Base-by-base conservation (phyloP, 2,888 invertebrate genomes). In the Apomyelois bistriatella region DNA sequence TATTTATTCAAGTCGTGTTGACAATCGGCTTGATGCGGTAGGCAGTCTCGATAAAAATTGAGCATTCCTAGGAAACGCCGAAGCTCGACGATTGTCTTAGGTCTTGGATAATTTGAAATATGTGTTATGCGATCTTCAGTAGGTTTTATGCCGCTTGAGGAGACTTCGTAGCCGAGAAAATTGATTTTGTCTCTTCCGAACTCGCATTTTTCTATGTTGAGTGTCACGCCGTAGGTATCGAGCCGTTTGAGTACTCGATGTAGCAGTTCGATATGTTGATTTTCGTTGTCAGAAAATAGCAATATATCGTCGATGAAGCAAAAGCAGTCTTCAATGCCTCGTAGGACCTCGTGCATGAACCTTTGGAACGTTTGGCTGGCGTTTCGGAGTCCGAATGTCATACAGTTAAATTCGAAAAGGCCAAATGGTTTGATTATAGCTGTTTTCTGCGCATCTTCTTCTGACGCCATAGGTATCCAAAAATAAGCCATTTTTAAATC, bases 381-480 rank as follows among this genome's bases (percentile, higher is more conserved):
- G 43, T 76, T 76, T 0, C 66, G 54, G 2, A 78, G 53, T 1
- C 72, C 76, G 40, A 69, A 75, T 0, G 68, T 54, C 75, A 3
- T 0, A 22, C 22, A 22, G 22, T 53, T 13, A 38, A 60, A 73
- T 55, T 78, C 76, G 43, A 22, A 22, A 5, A 22, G 22, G 5
- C 22, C 22, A 22, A 22, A 22, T 5, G 22, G 22, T 22, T 2
- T 22, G 22, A 22, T 22, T 3, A 22, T 22, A 5, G 22, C 22
- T 5, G 22, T 22, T 22, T 22, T 22, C 22, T 22, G 22, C 22
- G 22, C 2, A 5, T 22, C 22, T 22, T 22, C 22, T 22, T 22
- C 22, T 5, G 22, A 22, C 5, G 22, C 22, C 22, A 22, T 22
- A 22, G 22, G 22, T 22, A 22, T 22, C 22, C 22, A 63, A 74